Evolutionary conservation across 2,888 invertebrate species (phyloP).

Genomic region (Anodontia alba): DNA sequence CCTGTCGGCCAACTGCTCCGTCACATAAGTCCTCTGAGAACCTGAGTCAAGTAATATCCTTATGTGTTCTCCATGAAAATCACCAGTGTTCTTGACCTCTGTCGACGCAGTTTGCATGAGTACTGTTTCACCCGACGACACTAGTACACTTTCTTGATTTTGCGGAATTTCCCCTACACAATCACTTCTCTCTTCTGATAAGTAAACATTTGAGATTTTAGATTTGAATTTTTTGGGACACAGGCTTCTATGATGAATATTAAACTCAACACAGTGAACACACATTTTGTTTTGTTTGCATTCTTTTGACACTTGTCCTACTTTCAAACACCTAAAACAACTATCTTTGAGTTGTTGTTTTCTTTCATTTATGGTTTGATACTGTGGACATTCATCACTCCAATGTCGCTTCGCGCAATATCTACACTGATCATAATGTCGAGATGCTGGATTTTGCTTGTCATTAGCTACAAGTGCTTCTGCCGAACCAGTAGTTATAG

Average conservation of each 20-base stretch:
- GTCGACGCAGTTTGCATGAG: slow-evolving; percentile 29
- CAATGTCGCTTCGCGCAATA: slow-evolving; percentile 1
- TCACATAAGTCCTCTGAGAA: background rate
- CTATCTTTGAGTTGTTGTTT: background rate
- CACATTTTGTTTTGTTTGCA: background rate
- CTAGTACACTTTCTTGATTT: slow-evolving; percentile 24
- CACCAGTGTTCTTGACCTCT: slow-evolving; percentile 18
- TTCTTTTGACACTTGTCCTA: background rate
- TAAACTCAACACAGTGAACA: background rate
- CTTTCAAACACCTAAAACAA: background rate
- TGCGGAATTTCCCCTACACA: background rate
- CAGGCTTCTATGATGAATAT: background rate
- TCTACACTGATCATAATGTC: background rate
- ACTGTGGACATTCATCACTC: background rate
- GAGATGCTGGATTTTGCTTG: background rate
- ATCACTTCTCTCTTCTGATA: background rate
- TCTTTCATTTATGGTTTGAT: background rate
- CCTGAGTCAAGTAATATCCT: slow-evolving; percentile 16
- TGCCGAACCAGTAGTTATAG: background rate
- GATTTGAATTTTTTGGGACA: background rate
- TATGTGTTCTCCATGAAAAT: background rate
- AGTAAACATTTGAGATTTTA: background rate
- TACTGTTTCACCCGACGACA: slow-evolving; percentile 32
- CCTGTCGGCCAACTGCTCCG: background rate
- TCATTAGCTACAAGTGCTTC: background rate